Evolutionary conservation across 2,113 vertebrate species (phyloP).

Genomic region (Microcebus griseorufus): DNA sequence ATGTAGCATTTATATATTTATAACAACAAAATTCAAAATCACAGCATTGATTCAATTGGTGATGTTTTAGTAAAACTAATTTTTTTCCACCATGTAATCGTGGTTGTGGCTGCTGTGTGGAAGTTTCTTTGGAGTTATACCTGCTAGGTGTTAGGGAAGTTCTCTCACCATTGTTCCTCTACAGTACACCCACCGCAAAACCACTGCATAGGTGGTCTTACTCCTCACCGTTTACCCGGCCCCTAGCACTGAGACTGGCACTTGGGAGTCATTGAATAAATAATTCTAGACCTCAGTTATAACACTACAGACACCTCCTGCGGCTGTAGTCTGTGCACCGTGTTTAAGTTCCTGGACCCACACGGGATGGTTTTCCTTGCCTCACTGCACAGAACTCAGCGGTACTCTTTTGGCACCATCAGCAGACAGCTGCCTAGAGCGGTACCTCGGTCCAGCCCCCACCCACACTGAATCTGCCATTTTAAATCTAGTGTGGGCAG

Average conservation of each 20-base stretch:
- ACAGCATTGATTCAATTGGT: background rate
- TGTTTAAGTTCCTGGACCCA: background rate
- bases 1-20: background rate
- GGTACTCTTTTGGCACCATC: too few species aligned
- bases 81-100: background rate
- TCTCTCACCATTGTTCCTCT: background rate
- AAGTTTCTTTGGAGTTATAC: background rate
- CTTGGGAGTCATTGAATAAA: background rate
- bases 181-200: accelerated
- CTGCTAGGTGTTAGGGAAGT: background rate
- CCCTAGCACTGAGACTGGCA: background rate
- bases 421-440: background rate
- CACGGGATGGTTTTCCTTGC: background rate
- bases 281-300: background rate
- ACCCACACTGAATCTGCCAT: background rate
- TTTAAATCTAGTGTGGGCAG: background rate
- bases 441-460: background rate
- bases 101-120: background rate
- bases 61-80: background rate
- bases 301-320: background rate
- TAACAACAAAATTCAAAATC: background rate
- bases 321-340: background rate
- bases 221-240: too few species aligned
- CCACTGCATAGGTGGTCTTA: background rate
- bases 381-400: background rate